Base-by-base conservation (phyloP, 37 sponge, comb jelly and placozoan genomes). In the Cliona cf. orientalis region DNA sequence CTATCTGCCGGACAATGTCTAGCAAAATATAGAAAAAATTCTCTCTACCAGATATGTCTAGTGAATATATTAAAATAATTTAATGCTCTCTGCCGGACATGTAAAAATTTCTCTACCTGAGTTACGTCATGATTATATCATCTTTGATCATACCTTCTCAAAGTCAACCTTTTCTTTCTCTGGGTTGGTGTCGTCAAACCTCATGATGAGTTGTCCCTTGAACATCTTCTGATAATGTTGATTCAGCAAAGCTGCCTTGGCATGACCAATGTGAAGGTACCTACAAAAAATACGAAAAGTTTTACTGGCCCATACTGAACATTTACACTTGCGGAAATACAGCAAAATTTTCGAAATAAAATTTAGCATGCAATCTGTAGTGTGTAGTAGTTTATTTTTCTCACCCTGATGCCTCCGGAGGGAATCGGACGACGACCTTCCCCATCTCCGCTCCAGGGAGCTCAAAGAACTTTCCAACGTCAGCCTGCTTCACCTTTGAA, bases 181-280 rank as follows among this genome's bases (percentile, higher is more conserved):
- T 2, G 99, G 99, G 79, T 98, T 98, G n/a, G 99, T 98, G 84
- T 98, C 99, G 69, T 98, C 99, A 81, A 98, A 98, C 58, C 99
- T 82, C 96, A 98, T 96, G 40, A 98, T 64, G 21, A 98, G 80
- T 49, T 87, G 78, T 0, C 99, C 99, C 41, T 90, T 84, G 68
- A 88, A 98, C 1, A 73, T 34, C 58, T 61, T 82, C 84, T 96
- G 95, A 76, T 98, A 98, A 83, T 96, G 69, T 82, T 98, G 99
- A 46, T 98, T 98, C 32, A 98, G 86, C 45, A 98, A 85, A 3
- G 97, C 96, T 33, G 99, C 99, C 80, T 98, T 98, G 40, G 99
- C 99, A 81, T 98, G 99, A 14, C 99, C 99, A 53, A 98, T 94
- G 79, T 98, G 99, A 19, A 98, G 92, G 75, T 96, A 95, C 38